Conservation (phyloP, 64 coral and sea anemone genomes). For the Trachythela sp. region DNA sequence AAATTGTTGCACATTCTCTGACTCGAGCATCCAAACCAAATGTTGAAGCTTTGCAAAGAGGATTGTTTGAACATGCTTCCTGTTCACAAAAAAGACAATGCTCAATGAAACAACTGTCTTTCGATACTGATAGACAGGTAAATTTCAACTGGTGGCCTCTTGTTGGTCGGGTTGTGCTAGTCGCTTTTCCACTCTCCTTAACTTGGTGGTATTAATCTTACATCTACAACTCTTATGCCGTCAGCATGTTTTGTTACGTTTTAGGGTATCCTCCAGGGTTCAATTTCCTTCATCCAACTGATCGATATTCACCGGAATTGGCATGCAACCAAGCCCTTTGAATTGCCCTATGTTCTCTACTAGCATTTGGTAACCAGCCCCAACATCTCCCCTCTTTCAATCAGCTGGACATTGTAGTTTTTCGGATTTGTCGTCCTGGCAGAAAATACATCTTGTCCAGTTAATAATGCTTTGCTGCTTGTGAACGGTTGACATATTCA, state of each 20-base stretch:
- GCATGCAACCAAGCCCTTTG: slow-evolving; percentile 28
- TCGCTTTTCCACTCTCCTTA: slow-evolving; percentile 62
- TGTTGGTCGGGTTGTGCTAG: slow-evolving; percentile 13
- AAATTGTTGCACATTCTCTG: slow-evolving; percentile 21
- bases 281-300: slow-evolving; percentile 58
- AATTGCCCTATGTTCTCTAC: slow-evolving; percentile 46
- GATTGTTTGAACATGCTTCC: neutral
- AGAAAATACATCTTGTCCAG: slow-evolving; percentile 49
- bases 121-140: neutral
- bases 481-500: neutral
- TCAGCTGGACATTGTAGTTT: slow-evolving; percentile 59
- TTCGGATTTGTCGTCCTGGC: slow-evolving; percentile 44
- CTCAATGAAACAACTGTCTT: neutral
- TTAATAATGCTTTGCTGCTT: slow-evolving; percentile 12
- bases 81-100: slow-evolving; percentile 42
- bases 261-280: slow-evolving; percentile 51
- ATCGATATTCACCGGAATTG: neutral
- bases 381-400: slow-evolving; percentile 24
- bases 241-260: slow-evolving; percentile 32
- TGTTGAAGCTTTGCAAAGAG: slow-evolving; percentile 40
- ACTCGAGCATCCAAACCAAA: slow-evolving; percentile 49
- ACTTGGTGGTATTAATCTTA: slow-evolving; percentile 57
- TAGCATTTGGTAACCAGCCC: slow-evolving; percentile 55
- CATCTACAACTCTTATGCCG: slow-evolving; percentile 58
- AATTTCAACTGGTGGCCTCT: neutral